Conservation (phyloP, 2,888 invertebrate species). For the Leptinotarsa peninsularis region DNA sequence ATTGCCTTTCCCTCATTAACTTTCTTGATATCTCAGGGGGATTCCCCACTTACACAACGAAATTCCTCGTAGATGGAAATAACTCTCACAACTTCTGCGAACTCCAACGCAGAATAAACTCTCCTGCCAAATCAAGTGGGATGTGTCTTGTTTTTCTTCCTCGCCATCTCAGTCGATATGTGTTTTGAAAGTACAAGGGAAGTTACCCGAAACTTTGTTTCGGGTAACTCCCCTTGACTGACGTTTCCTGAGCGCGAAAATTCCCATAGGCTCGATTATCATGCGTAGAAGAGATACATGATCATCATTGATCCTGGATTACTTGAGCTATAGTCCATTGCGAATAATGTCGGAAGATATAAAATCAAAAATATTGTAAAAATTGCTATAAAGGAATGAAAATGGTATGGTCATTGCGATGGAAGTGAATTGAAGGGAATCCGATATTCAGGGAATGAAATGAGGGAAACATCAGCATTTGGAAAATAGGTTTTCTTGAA, state of each 20-base stretch:
- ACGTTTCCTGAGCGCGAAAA: background rate
- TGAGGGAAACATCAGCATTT: too few relatives aligned
- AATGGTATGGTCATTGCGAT: too few relatives aligned
- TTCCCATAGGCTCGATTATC: slow-evolving; percentile 5
- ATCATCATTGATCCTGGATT: background rate
- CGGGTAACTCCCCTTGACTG: background rate
- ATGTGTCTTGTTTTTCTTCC: slow-evolving; percentile 19
- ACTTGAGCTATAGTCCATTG: background rate
- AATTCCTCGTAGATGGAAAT: slow-evolving; percentile 19
- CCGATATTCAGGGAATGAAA: too few relatives aligned
- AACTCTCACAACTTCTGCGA: slow-evolving; percentile 21
- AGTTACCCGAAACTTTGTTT: slow-evolving; percentile 12
- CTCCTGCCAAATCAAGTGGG: slow-evolving; percentile 25
- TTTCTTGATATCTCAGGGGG: too few relatives aligned
- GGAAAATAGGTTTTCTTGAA: too few relatives aligned
- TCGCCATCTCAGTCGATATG: slow-evolving; percentile 1
- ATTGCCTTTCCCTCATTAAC: too few relatives aligned
- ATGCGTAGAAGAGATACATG: background rate
- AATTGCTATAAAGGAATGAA: too few relatives aligned
- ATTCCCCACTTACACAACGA: background rate
- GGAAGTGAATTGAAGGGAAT: too few relatives aligned
- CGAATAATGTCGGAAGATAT: background rate
- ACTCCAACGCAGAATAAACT: slow-evolving; percentile 18
- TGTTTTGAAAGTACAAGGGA: slow-evolving; percentile 23
- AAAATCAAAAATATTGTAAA: too few relatives aligned